phyloP scores from a whole-genome alignment of 1,140 invertebrate species.

The Aphaenogaster rudis region DNA sequence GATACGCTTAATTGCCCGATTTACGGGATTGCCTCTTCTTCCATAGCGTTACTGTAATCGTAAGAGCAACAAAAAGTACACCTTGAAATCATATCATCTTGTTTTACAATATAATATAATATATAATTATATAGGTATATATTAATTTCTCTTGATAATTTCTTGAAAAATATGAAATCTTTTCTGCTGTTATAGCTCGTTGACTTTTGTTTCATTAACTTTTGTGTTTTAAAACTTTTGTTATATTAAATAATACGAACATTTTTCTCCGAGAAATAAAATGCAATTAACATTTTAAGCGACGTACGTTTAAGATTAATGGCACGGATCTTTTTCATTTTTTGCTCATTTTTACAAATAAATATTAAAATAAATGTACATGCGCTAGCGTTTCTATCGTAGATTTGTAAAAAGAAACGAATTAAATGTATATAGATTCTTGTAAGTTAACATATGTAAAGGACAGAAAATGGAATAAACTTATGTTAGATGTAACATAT shows the following conservation, averaged over 20 bases:
- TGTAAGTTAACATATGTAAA: slow-evolving; percentile 51
- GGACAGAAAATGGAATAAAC: slow-evolving; percentile 49
- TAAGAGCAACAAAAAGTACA: not conserved
- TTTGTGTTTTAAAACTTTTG: not conserved
- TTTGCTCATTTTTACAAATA: slow-evolving; percentile 1
- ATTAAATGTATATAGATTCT: slow-evolving; percentile 67
- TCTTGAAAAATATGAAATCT: slow-evolving; percentile 21
- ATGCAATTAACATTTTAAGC: not conserved
- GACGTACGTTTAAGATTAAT: not conserved
- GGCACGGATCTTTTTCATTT: not conserved
- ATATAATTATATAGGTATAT: too few relatives aligned
- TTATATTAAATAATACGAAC: not conserved
- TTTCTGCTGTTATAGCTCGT: not conserved
- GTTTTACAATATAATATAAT: too few relatives aligned
- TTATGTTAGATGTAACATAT: slow-evolving; percentile 18
- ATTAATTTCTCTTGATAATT: not conserved
- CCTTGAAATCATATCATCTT: not conserved
- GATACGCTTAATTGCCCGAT: not conserved
- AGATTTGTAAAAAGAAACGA: slow-evolving; percentile 42
- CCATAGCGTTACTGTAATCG: not conserved
- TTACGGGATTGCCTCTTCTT: slow-evolving; percentile 9
- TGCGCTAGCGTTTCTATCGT: slow-evolving; percentile 1
- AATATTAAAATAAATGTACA: slow-evolving; percentile 35
- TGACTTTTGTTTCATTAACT: not conserved
- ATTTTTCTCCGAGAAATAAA: not conserved